These are phyloP conservation scores for Venustaconcha ellipsiformis DNA, from an alignment of 1,140 invertebrate species.

Conservation along the genomic window DNA sequence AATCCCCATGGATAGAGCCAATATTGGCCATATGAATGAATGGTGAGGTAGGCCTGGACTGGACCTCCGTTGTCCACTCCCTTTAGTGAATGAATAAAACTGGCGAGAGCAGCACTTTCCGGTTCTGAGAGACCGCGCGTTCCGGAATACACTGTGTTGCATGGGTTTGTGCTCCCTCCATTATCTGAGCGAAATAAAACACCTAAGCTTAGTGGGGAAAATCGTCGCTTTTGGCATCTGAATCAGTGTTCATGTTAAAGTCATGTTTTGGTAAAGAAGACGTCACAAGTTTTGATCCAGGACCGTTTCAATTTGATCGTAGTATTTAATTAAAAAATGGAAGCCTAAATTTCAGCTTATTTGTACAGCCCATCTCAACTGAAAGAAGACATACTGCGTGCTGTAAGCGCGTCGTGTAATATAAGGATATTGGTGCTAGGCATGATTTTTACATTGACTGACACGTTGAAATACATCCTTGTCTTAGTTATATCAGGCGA, in stretches of 20 bases:
- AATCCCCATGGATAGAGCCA: conserved; percentile 71
- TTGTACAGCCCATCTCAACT: too few species aligned
- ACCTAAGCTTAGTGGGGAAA: neutral
- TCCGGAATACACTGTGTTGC: conserved; percentile 92
- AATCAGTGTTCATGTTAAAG: neutral
- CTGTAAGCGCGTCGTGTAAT: too few species aligned
- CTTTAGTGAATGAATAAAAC: conserved; percentile 35
- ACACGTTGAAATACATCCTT: too few species aligned
- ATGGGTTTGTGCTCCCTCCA: conserved; percentile 89
- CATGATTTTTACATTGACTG: too few species aligned
- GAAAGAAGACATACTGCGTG: too few species aligned
- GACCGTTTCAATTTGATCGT: too few species aligned
- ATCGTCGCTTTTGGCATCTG: neutral
- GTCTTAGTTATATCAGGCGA: too few species aligned
- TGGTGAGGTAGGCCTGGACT: conserved; percentile 57
- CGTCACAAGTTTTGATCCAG: too few species aligned
- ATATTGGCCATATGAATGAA: conserved; percentile 66
- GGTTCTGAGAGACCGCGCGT: conserved; percentile 89
- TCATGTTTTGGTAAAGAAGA: too few species aligned
- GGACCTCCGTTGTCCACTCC: neutral
- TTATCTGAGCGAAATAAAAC: conserved; percentile 65
- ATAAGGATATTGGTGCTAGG: too few species aligned
- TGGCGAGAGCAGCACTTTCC: conserved; percentile 76
- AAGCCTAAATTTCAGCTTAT: too few species aligned
- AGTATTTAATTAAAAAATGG: too few species aligned